These are phyloP conservation scores for Drosophila melanica DNA, from an alignment of 1,140 invertebrate species.

Conservation along the genomic window DNA sequence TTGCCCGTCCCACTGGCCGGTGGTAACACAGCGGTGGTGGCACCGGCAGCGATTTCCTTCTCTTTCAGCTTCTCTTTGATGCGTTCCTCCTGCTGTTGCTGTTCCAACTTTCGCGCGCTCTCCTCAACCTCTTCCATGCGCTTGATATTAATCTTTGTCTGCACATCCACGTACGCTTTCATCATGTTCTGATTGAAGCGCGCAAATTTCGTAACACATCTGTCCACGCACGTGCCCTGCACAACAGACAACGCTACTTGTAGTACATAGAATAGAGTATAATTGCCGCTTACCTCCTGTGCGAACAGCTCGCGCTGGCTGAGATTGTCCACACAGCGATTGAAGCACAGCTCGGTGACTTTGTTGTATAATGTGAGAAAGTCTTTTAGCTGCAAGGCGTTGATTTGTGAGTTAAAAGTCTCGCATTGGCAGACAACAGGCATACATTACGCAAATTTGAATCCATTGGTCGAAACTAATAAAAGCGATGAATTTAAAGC, in stretches of 20 bases:
- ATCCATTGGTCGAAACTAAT: constrained; percentile 51
- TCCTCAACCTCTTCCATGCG: constrained; percentile 74
- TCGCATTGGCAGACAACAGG: not conserved
- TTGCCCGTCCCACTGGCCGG: constrained; percentile 28
- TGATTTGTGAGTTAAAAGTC: constrained; percentile 12
- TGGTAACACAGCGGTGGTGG: constrained; percentile 34
- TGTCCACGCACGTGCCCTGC: constrained; percentile 88
- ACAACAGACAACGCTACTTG: not conserved
- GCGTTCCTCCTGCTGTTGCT: constrained; percentile 58
- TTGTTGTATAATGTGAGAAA: constrained; percentile 94
- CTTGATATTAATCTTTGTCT: constrained; percentile 66
- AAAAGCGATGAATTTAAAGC: not conserved
- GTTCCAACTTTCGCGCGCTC: constrained; percentile 47
- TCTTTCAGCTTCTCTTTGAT: constrained; percentile 49
- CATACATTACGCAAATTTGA: constrained; percentile 72
- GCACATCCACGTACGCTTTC: constrained; percentile 81
- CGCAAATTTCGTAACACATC: constrained; percentile 94
- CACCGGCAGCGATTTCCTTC: constrained; percentile 27
- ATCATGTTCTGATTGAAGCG: constrained; percentile 93
- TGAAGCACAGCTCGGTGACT: constrained; percentile 93
- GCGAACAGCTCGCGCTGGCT: constrained; percentile 89
- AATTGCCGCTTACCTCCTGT: constrained; percentile 86
- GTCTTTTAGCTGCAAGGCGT: constrained; percentile 88
- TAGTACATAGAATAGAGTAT: not conserved
- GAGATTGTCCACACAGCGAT: constrained; percentile 93